Conservation (phyloP, 2,888 invertebrate genomes). For the Serripes groenlandicus region DNA sequence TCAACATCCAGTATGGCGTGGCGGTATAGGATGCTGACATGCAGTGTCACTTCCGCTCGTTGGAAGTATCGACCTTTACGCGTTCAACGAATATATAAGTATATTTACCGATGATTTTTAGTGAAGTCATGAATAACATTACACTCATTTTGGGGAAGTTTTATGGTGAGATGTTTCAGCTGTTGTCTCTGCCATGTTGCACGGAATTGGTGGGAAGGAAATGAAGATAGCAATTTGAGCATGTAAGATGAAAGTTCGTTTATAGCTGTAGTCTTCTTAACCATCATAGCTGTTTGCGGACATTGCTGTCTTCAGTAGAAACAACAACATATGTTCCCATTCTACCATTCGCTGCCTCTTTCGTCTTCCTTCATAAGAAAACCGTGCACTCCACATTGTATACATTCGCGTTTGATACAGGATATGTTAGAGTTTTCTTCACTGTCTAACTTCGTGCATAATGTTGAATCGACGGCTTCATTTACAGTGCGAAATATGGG, state of each 20-base stretch:
- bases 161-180: conserved; percentile 7
- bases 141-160: background rate
- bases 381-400: background rate
- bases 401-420: background rate
- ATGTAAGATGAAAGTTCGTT: background rate
- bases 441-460: background rate
- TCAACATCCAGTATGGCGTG: conserved; percentile 8
- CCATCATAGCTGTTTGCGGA: background rate
- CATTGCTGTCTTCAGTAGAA: background rate
- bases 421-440: background rate
- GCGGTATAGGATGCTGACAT: conserved; percentile 11
- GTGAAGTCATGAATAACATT: conserved; percentile 2
- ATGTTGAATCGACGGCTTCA: background rate
- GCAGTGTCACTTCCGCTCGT: conserved; percentile 7
- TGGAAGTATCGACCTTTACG: too few species aligned
- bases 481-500: background rate
- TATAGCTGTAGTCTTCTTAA: background rate
- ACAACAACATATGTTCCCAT: background rate
- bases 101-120: conserved; percentile 2
- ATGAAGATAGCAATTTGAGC: background rate
- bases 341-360: background rate
- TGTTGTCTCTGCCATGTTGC: conserved; percentile 11
- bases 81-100: too few species aligned
- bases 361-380: background rate
- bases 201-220: conserved; percentile 15